Evolutionary conservation across 2,113 vertebrate genomes (phyloP).

Genomic region (Elaphurus davidianus): DNA sequence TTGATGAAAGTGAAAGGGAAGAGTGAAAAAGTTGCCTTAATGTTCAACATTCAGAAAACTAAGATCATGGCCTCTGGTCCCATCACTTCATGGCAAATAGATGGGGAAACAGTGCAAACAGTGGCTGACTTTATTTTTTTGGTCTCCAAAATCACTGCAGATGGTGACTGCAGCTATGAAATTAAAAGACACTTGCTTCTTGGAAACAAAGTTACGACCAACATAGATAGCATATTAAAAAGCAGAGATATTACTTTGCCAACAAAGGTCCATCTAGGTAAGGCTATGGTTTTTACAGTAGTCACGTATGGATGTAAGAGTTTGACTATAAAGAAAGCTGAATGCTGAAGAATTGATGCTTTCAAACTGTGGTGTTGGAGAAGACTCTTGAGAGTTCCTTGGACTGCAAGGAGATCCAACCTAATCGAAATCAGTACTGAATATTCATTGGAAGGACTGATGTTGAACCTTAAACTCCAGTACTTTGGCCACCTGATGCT

Average conservation of each 20-base stretch:
- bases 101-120: neutral
- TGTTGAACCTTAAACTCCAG: neutral
- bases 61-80: neutral
- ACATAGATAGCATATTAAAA: neutral
- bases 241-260: neutral
- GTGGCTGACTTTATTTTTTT: fast-evolving
- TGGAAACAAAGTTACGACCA: neutral
- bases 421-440: neutral
- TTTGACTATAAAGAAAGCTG: neutral
- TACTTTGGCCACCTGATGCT: fast-evolving
- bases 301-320: neutral
- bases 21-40: neutral
- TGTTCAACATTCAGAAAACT: neutral
- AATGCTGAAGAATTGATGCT: fast-evolving
- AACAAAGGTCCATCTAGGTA: neutral
- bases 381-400: neutral
- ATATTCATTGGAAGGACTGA: neutral
- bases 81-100: neutral
- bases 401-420: neutral
- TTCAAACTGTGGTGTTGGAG: neutral
- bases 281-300: neutral
- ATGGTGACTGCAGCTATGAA: neutral
- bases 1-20: neutral
- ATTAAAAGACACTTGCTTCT: neutral
- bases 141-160: neutral